Base-by-base conservation (phyloP, 2,888 invertebrate genomes). In the Dryocosmus kuriphilus region DNA sequence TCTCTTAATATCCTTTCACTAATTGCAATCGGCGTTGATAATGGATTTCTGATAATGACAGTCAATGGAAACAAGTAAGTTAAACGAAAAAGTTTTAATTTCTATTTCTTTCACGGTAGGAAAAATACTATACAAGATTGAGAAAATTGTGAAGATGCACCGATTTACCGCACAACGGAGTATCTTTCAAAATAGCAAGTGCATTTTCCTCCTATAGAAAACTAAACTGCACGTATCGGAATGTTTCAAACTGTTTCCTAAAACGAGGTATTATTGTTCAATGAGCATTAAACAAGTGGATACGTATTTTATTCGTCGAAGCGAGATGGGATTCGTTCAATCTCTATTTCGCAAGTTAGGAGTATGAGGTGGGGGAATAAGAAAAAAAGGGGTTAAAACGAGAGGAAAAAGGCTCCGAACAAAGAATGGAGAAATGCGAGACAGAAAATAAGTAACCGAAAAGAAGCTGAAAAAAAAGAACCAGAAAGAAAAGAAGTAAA, bases 201-300 rank as follows among this genome's bases (percentile, higher is more conserved):
- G 57, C 78, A 38, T 75, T 51, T 74, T 22, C 32, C 27, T 63
- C 75, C 32, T 61, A 8, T 32, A 76, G 74, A 77, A 75, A 77
- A 74, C 65, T 76, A 75, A 76, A 35, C 19, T 74, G 65, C 74
- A 78, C 62, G 75, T 78, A 76, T 74, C 41, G 74, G 61, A 79
- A 78, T 81, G 77, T 62, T 76, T 24, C 77, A 74, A 80, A 75
- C 74, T 71, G 46, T 74, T 80, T 74, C 73, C 74, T 78, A 78
- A 74, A 81, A 80, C 60, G 76, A 79, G 73, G 74, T 75, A 76
- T 76, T 80, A 79, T 85, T 85, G 84, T 82, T 83, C 79, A 79
- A 84, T 79, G 77, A 83, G 80, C 83, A 82, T 84, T 84, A 84
- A 85, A 84, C 80, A 82, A 82, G 83, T 81, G 78, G 80, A 78